Evolutionary conservation across 1,140 invertebrate genomes (phyloP), one percentile per base, ranked within the genome.

Genomic region (Notospermus geniculatus): DNA sequence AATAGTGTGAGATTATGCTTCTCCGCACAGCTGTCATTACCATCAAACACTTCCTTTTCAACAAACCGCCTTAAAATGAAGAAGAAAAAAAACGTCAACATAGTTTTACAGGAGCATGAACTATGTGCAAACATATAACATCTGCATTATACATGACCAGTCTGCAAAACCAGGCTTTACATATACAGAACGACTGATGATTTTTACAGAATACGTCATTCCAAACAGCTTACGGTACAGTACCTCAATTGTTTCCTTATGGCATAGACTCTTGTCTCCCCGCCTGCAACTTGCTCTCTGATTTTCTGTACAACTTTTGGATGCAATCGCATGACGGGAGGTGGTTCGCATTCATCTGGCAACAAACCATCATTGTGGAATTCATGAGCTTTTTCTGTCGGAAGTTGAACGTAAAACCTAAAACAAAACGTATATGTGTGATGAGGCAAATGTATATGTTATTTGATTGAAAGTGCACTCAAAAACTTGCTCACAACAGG

Each of bases 331-430:
- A 27, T 27, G 13, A n/a, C 2, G 2, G n/a, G 41, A 39, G 46
- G 29, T 27, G 46, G 4, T 57, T 11, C 30, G 27, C 30, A 28
- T 19, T 41, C 27, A 32, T 25, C 28, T n/a, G n/a, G 23, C n/a
- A 41, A 41, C n/a, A 19, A 4, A 25, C 19, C 7, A 22, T 73
- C 72, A 39, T 66, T 69, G 57, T 82, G 80, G 64, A 77, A 80
- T 59, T 82, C 77, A 60, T 82, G 80, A 19, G 79, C 77, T 36
- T 71, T 69, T 32, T 73, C 72, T 53, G 75, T 76, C 19, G 80
- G 80, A 7, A 82, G 68, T 71, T 82, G 79, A 7, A 80, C 71
- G 65, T 82, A 82, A 64, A 65, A 78, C 57, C 79, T 79, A 57
- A n/a, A 55, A 2, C 2, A 32, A 25, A 30, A n/a, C n/a, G n/a